Percentiles rank a stretch among this genome's conserved stretches.
Evolutionary conservation across 2,113 vertebrate species (phyloP).

Genomic region (Amblyornis subalaris): DNA sequence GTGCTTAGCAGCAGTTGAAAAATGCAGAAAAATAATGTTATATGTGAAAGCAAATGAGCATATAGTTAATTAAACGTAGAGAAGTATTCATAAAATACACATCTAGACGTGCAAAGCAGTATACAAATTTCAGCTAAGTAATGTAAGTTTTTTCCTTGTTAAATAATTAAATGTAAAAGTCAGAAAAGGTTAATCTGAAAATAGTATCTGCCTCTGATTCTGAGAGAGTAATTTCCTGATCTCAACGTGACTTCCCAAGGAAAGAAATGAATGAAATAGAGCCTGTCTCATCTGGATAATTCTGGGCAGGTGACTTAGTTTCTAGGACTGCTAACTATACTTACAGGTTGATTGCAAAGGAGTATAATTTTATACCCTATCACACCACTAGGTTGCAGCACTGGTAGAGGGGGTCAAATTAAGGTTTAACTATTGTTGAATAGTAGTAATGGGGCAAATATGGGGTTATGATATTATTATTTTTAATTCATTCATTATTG

Average conservation of each 20-base stretch:
- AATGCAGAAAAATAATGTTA: constrained; percentile 1
- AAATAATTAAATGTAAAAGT: constrained; percentile 24
- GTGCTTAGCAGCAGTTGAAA: background rate
- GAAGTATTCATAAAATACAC: background rate
- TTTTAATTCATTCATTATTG: background rate
- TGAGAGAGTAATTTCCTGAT: constrained; percentile 15
- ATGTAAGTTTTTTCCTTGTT: background rate
- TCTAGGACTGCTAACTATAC: background rate
- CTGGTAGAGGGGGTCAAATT: background rate
- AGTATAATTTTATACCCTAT: constrained; percentile 20
- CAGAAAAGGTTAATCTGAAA: constrained; percentile 52
- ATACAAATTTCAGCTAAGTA: background rate
- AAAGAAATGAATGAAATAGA: background rate
- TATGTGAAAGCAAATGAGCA: background rate
- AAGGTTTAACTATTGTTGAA: background rate
- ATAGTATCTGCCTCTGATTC: background rate
- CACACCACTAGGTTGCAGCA: constrained; percentile 70
- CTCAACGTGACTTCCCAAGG: background rate
- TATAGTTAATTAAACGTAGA: background rate
- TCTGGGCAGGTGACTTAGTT: constrained; percentile 20
- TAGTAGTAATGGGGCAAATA: background rate
- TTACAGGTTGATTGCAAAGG: background rate
- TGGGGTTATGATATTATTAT: background rate
- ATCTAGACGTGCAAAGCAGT: background rate
- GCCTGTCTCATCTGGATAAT: background rate